Base-by-base conservation (phyloP, 2,888 invertebrate genomes). In the Lordiphosa fenestrarum region DNA sequence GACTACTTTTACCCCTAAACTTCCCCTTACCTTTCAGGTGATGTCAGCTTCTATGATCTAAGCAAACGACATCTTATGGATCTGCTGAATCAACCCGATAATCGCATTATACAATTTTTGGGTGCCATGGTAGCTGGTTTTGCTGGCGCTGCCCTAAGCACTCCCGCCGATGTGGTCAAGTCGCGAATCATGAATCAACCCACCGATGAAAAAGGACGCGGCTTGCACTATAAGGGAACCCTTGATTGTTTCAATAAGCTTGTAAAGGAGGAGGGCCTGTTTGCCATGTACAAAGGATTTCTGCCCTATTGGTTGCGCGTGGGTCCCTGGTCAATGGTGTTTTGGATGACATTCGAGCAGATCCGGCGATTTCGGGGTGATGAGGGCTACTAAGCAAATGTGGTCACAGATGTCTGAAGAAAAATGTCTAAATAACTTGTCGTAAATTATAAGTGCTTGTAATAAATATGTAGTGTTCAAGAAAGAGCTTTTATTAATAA, bases 131-230 rank as follows among this genome's bases (percentile, higher is more conserved):
- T 93, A 59, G 95, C 96, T 0, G 96, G 96, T 0, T 41, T 74
- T 2, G 53, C 54, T 2, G 65, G 63, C 0, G 53, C 61, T 0
- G 30, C 41, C 0, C 13, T 91, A 95, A 63, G 94, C 1, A 96
- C 96, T 0, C 97, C 97, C 0, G 96, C 96, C 0, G 97, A 97
- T 89, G 96, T 97, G 0, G 92, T 97, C 6, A 97, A 97, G 89
- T 96, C 97, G 0, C 90, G 97, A 63, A 92, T 97, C 6, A 97
- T 97, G 97, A 97, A 95, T 90, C 96, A 94, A 87, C 95, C 94
- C 1, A 92, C 51, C 0, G 72, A 61, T 21, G 49, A 57, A 0
- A 37, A 33, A 0, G 73, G 71, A 2, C 42, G 44, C 1, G 72
- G 69, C 2, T 4, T 63, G 10, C 69, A 65, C 25, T 74, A 72